A percentile compares a stretch with the other conserved stretches of the same genome.
These are phyloP conservation scores for Bombus soroeensis DNA, from an alignment of 1,140 invertebrate species.

Conservation along the genomic window DNA sequence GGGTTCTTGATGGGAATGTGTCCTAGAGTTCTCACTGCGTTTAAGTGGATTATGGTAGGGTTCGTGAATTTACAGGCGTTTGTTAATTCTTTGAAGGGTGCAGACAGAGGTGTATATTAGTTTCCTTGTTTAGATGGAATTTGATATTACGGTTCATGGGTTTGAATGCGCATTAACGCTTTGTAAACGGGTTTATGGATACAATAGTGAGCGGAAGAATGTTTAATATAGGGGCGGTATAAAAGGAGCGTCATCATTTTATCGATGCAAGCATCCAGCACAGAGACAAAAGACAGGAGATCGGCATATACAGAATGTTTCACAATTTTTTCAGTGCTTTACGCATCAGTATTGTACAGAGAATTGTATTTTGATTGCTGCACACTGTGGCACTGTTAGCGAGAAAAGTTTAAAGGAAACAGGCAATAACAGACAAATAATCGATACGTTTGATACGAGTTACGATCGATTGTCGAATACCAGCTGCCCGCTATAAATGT, in stretches of 20 bases:
- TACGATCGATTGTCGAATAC: constrained; percentile 15
- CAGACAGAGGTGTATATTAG: neutral
- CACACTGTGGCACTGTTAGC: neutral
- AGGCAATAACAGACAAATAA: constrained; percentile 6
- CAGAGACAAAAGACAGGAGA: too few relatives aligned
- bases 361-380: neutral
- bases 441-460: neutral
- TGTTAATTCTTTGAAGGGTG: too few relatives aligned
- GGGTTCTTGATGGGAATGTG: too few relatives aligned
- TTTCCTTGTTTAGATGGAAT: neutral
- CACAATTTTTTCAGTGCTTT: neutral
- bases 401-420: neutral
- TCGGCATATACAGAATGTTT: neutral
- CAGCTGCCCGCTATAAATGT: neutral
- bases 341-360: neutral
- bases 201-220: too few relatives aligned
- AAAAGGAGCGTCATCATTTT: too few relatives aligned
- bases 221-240: too few relatives aligned
- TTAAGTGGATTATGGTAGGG: too few relatives aligned
- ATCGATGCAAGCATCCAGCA: too few relatives aligned
- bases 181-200: neutral
- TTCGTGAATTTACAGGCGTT: too few relatives aligned
- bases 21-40: too few relatives aligned
- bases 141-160: neutral
- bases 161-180: neutral